phyloP scores from a whole-genome alignment of 1,140 invertebrate genomes.

The Carcinoscorpius rotundicauda region DNA sequence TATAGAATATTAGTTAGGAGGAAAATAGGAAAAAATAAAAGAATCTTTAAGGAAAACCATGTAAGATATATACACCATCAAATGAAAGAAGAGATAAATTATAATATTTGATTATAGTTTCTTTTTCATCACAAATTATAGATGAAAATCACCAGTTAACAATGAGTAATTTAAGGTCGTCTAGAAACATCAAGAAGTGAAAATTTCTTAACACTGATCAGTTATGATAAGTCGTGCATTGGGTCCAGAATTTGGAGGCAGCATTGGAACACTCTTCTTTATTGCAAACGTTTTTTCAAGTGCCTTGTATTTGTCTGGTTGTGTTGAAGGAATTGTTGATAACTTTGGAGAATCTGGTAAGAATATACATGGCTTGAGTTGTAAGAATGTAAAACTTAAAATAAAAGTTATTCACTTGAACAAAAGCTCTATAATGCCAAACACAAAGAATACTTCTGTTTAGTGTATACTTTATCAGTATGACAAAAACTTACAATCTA shows the following conservation, averaged over 20 bases:
- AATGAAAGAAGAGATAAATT: too few relatives aligned
- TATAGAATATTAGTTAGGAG: too few relatives aligned
- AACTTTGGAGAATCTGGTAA: constrained; percentile 82
- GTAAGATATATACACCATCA: too few relatives aligned
- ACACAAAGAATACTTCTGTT: too few relatives aligned
- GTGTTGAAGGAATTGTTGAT: constrained; percentile 90
- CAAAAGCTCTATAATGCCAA: too few relatives aligned
- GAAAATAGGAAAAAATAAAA: too few relatives aligned
- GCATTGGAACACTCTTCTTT: constrained; percentile 92
- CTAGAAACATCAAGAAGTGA: neutral
- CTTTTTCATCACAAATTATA: neutral
- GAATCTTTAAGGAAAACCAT: too few relatives aligned
- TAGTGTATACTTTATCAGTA: too few relatives aligned
- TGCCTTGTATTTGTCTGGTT: constrained; percentile 84
- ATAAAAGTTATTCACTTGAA: neutral
- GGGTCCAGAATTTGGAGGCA: constrained; percentile 86
- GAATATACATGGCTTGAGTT: neutral
- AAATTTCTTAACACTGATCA: constrained; percentile 26
- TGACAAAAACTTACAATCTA: too few relatives aligned
- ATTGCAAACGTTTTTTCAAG: constrained; percentile 91
- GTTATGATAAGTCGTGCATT: constrained; percentile 91
- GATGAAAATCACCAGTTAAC: neutral
- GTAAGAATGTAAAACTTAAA: constrained; percentile 5
- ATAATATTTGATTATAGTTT: too few relatives aligned
- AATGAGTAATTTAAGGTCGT: neutral